Evolutionary conservation across 2,797 vertebrate species (phyloP), one percentile per base, ranked within the genome.

Genomic region (Enteromius fasciolatus): DNA sequence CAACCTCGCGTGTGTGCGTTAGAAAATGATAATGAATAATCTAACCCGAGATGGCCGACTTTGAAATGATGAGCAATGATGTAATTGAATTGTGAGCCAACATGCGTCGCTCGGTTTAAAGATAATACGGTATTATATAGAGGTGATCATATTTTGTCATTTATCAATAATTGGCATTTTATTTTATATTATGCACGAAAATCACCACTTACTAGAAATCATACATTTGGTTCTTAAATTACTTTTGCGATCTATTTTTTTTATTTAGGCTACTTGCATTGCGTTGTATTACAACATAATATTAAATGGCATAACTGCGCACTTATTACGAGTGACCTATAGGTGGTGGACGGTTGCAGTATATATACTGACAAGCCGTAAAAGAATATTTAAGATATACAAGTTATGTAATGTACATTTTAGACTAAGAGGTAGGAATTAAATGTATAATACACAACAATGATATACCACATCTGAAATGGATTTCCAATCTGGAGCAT

Each of bases 61-160:
- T 28, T 75, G n/a, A 75, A 52, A 66, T 25, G 17, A 74, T 48
- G n/a, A 72, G 25, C 68, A 61, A 70, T 64, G 31, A 66, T 25
- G 70, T 63, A 75, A 74, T 41, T 39, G 28, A 50, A 66, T 66
- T 50, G 10, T 74, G 25, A 28, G 57, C 39, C 68, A 50, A n/a
- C 39, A 59, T 39, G 70, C 69, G 80, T 72, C 11, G 46, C 54
- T 54, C 17, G 17, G 5, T 36, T 48, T 5, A 23, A 61, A 61
- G 18, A 41, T 68, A 4, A 20, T 15, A 33, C 61, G 2, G 15
- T 36, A 11, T 44, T 59, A 54, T 59, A 66, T 28, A 12, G 33
- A 9, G 18, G 3, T 12, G 50, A 28, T 31, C 8, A 41, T 28
- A 70, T 36, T 70, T 59, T 17, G 36, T 15, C 12, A 28, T 17